A percentile compares a stretch with the other conserved stretches of the same genome.
Conservation (phyloP, 2,797 vertebrate species). For the Bradypodion ventrale region DNA sequence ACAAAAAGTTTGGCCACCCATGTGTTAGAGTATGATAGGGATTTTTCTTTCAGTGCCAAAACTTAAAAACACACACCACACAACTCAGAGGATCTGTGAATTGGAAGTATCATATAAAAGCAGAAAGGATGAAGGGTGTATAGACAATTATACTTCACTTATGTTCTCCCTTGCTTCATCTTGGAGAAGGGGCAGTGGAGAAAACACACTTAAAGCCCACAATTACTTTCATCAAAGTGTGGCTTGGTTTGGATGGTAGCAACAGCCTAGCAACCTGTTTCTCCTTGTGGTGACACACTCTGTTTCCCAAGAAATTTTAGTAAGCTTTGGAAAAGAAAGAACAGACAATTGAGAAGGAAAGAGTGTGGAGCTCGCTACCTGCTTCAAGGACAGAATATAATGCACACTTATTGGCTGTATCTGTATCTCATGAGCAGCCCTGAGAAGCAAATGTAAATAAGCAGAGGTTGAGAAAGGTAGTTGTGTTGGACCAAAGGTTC, state of each 20-base stretch:
- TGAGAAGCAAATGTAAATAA: too few relatives aligned
- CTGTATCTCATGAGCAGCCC: too few relatives aligned
- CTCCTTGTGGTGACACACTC: background rate
- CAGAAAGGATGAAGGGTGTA: too few relatives aligned
- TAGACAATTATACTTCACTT: too few relatives aligned
- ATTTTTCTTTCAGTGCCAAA: background rate
- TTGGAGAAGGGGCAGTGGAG: background rate
- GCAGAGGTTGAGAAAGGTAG: too few relatives aligned
- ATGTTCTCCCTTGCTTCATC: background rate
- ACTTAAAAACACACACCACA: too few relatives aligned
- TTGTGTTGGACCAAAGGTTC: too few relatives aligned
- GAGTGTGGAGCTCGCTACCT: background rate
- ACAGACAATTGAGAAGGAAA: background rate
- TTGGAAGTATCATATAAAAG: background rate
- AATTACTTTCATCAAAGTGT: background rate
- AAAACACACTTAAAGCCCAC: background rate
- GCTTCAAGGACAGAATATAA: background rate
- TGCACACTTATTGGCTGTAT: background rate
- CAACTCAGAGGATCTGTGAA: background rate
- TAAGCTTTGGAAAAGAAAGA: background rate
- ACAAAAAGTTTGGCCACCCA: too few relatives aligned
- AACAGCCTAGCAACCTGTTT: background rate
- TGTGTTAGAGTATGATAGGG: background rate
- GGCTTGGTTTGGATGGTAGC: slow-evolving; percentile 4
- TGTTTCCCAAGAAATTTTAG: background rate